phyloP scores from a whole-genome alignment of 2,797 vertebrate species.

The Catamblyrhynchus diadema region DNA sequence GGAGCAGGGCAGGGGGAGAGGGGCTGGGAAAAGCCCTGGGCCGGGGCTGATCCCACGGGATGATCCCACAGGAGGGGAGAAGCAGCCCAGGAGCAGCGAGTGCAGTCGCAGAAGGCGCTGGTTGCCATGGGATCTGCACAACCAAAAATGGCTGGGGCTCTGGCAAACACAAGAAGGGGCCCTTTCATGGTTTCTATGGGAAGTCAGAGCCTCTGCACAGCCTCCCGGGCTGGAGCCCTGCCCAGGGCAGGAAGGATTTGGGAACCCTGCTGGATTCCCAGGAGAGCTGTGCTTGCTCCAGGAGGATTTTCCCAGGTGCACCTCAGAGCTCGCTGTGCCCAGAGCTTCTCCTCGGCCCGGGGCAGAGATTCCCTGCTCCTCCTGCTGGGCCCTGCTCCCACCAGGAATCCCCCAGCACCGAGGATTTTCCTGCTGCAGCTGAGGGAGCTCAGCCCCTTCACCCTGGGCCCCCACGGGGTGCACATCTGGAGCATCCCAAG shows the following conservation, averaged over 20 bases:
- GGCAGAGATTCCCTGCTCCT: background rate
- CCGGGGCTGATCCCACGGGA: background rate
- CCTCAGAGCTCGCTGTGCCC: background rate
- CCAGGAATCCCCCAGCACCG: rapidly evolving
- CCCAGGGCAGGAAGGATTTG: constrained; percentile 16
- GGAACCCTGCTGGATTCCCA: background rate
- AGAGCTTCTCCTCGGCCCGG: rapidly evolving
- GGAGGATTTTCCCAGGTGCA: background rate
- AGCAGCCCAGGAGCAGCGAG: background rate
- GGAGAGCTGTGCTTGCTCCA: rapidly evolving
- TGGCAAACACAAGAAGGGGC: constrained; percentile 39
- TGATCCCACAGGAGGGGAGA: background rate
- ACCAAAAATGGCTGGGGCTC: background rate
- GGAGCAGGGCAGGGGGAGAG: background rate
- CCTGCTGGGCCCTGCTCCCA: background rate
- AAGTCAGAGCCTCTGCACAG: background rate
- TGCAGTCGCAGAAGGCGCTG: background rate
- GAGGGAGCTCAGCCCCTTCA: rapidly evolving
- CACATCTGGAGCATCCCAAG: rapidly evolving
- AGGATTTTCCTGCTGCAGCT: background rate
- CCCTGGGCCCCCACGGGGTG: rapidly evolving
- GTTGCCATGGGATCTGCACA: constrained; percentile 52
- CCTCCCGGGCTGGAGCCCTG: constrained; percentile 22
- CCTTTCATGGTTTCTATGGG: constrained; percentile 36
- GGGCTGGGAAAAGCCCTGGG: background rate